Base-by-base conservation (phyloP, 2,797 vertebrate species). In the Pelobates cultripes region DNA sequence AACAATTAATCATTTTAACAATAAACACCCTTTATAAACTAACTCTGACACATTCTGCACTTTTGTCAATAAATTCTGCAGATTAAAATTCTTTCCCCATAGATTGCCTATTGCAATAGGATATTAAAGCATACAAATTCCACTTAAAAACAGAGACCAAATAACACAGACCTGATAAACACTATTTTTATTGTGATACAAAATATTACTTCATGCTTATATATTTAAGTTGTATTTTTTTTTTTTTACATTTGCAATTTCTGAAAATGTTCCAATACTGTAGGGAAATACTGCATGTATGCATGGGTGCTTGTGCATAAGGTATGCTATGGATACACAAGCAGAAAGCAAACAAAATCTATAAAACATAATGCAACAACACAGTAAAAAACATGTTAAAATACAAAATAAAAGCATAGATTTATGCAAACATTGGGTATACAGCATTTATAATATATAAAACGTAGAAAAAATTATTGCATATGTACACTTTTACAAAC, bases 401-500 rank as follows among this genome's bases (percentile, higher is more conserved):
- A 7, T 14, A 64, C 17, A 64, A 64, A 28, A 28, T 10, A 64
- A 15, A 57, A 57, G 13, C 55, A 60, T 40, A 64, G 6, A 28
- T 28, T 5, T 40, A 12, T 7, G 61, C 5, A 40, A 14, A 64
- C 61, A 64, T 28, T 64, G 6, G 61, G 28, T 64, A 64, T 64
- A 64, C 7, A 64, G 2, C n/a, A 64, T 64, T 28, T 64, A 64
- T n/a, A 64, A 64, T 64, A 64, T 40, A 64, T 14, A 64, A 64
- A 28, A 64, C 61, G 28, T 64, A 64, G 61, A 64, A 64, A 2
- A 84, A 88, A 84, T 80, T 88, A 87, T 85, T 82, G 57, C 75
- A 82, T 73, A 85, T 92, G 86, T 91, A 91, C 87, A 86, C 0
- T 73, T 87, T 88, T 79, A 70, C 82, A 86, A 86, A 81, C 81